These are phyloP conservation scores for Phoxinus phoxinus DNA, from an alignment of 2,113 vertebrate species.

Conservation along the genomic window DNA sequence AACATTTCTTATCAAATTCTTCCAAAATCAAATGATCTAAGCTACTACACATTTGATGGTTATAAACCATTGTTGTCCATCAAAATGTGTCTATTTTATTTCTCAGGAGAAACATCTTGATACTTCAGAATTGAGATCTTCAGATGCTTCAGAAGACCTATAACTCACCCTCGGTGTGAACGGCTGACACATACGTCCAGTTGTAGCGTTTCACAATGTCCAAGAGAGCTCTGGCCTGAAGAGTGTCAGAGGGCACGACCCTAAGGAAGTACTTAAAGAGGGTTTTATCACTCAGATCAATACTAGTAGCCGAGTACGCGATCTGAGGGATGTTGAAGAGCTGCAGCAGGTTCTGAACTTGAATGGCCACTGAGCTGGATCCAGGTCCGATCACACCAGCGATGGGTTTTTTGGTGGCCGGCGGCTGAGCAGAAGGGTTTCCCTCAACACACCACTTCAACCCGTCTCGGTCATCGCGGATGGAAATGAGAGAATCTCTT, in stretches of 20 bases:
- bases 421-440: conserved; percentile 75
- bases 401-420: conserved; percentile 90
- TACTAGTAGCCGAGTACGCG: conserved; percentile 98
- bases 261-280: conserved; percentile 87
- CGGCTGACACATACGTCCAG: conserved; percentile 98
- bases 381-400: conserved; percentile 97
- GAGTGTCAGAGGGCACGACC: conserved; percentile 92
- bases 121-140: background rate
- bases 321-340: conserved; percentile 98
- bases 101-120: background rate
- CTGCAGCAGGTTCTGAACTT: conserved; percentile 95
- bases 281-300: conserved; percentile 97
- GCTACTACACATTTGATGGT: background rate
- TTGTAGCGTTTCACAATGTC: conserved; percentile 98
- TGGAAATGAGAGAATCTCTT: conserved; percentile 95
- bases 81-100: background rate
- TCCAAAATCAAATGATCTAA: background rate
- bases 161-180: conserved; percentile 93
- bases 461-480: conserved; percentile 89
- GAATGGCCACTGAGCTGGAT: conserved; percentile 96
- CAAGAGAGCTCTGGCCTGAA: conserved; percentile 95
- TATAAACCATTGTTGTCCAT: background rate
- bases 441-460: conserved; percentile 88
- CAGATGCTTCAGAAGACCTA: background rate
- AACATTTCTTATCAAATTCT: background rate